These are phyloP conservation scores for Euspilapteryx auroguttella DNA, from an alignment of 2,888 invertebrate species.

Conservation along the genomic window DNA sequence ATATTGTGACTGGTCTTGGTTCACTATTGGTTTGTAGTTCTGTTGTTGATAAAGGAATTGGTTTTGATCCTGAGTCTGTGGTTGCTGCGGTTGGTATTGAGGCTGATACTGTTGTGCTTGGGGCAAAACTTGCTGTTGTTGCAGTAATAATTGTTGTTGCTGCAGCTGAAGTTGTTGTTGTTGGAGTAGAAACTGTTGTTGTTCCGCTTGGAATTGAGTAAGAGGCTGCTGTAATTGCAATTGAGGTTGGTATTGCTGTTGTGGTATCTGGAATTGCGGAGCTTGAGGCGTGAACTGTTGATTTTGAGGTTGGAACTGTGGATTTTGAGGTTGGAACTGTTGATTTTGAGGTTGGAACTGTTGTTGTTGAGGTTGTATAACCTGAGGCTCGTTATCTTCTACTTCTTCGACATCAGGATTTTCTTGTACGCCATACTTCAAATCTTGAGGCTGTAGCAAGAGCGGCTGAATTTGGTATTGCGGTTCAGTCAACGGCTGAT, in stretches of 20 bases:
- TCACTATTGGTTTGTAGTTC: constrained; percentile 4
- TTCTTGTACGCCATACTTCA: too few relatives aligned
- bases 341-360: constrained; percentile 2
- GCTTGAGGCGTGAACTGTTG: constrained; percentile 14
- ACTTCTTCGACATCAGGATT: too few relatives aligned
- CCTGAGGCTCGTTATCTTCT: too few relatives aligned
- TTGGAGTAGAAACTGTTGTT: too few relatives aligned
- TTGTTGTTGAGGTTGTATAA: constrained; percentile 11
- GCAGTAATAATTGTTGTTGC: constrained; percentile 12
- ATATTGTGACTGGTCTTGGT: too few relatives aligned
- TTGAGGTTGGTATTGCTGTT: constrained; percentile 11
- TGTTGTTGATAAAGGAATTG: constrained; percentile 6
- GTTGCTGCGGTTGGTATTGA: constrained; percentile 7
- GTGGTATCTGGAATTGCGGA: constrained; percentile 6
- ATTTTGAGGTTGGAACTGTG: constrained; percentile 20
- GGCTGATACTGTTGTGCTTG: constrained; percentile 11
- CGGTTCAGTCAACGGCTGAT: background rate
- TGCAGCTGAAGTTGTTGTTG: constrained; percentile 1
- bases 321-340: constrained; percentile 1
- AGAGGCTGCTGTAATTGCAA: too few relatives aligned
- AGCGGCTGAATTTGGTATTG: constrained; percentile 12
- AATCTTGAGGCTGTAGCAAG: too few relatives aligned
- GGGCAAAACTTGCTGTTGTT: constrained; percentile 10
- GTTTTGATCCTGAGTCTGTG: constrained; percentile 8
- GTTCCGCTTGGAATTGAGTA: too few relatives aligned